Percentiles rank a stretch among this genome's conserved stretches.
phyloP scores from a whole-genome alignment of 2,888 invertebrate species.

The Standfussiana lucernea region DNA sequence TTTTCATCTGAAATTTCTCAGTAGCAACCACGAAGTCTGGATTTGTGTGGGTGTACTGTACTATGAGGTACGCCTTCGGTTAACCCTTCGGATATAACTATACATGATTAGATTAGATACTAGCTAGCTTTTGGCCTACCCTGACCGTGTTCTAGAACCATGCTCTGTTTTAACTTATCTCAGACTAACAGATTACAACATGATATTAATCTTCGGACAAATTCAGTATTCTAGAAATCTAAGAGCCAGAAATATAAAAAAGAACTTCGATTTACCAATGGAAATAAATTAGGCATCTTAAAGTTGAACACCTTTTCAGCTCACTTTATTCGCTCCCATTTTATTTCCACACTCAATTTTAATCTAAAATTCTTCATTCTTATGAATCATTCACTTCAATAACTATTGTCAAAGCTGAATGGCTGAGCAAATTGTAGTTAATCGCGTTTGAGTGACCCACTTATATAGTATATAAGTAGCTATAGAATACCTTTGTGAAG shows the following conservation, averaged over 20 bases:
- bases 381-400: constrained; percentile 53
- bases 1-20: not conserved
- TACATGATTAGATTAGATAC: too few relatives aligned
- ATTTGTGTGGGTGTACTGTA: too few relatives aligned
- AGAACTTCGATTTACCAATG: not conserved
- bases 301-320: constrained; percentile 4
- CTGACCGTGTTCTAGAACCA: not conserved
- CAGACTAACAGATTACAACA: not conserved
- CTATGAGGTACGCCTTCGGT: too few relatives aligned
- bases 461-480: constrained; percentile 32
- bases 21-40: too few relatives aligned
- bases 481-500: constrained; percentile 51
- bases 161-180: not conserved
- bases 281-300: constrained; percentile 2
- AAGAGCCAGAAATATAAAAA: not conserved
- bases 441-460: constrained; percentile 54
- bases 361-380: constrained; percentile 50
- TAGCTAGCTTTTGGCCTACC: not conserved
- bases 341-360: constrained; percentile 42
- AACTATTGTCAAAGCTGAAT: constrained; percentile 63
- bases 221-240: not conserved
- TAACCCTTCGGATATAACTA: too few relatives aligned
- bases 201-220: not conserved
- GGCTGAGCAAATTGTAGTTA: constrained; percentile 59
- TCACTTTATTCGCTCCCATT: constrained; percentile 8